Base-by-base conservation (phyloP, 2,113 vertebrate genomes). In the Atherinomorus stipes region DNA sequence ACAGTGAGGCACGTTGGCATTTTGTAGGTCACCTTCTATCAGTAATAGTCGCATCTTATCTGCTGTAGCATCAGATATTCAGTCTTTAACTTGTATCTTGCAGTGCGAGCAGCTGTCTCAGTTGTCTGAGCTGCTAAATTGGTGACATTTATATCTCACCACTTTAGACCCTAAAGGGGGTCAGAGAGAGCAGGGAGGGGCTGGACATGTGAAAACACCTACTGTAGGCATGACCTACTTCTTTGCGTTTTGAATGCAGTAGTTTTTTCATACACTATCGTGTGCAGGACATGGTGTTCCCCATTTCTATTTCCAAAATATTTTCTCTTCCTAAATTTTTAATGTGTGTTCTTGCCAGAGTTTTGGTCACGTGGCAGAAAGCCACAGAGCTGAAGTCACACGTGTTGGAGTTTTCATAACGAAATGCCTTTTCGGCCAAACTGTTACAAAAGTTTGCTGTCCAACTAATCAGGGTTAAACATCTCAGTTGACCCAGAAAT, bases 311-410 rank as follows among this genome's bases (percentile, higher is more conserved):
- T 10, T 18, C 18, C 2, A 11, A 78, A 67, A 50, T 11, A 49
- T 42, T 34, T 60, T 12, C 16, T 26, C 45, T 8, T 77, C 23
- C 13, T 76, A 37, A 83, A 89, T 78, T 8, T 89, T 80, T 74
- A 76, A 78, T 84, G 26, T 6, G 13, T 16, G 10, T 4, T 73
- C 25, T 26, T 64, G 28, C 26, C 28, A 22, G 42, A 45, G 3
- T 18, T 58, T 74, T 31, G 49, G 49, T 63, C 72, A 63, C 11
- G 28, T 8, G 57, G 53, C 28, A 19, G 11, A 23, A 38, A 3
- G 44, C 31, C 23, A 44, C 11, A 37, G 8, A 64, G 12, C 66
- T 31, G 4, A 71, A 66, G 40, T 53, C n/a, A 18, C 37, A 58
- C 16, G 65, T 28, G 51, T 23, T 34, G 44, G 26, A 1, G 31